phyloP scores from a whole-genome alignment of 1,140 invertebrate genomes.

The Drosophila obscura region DNA sequence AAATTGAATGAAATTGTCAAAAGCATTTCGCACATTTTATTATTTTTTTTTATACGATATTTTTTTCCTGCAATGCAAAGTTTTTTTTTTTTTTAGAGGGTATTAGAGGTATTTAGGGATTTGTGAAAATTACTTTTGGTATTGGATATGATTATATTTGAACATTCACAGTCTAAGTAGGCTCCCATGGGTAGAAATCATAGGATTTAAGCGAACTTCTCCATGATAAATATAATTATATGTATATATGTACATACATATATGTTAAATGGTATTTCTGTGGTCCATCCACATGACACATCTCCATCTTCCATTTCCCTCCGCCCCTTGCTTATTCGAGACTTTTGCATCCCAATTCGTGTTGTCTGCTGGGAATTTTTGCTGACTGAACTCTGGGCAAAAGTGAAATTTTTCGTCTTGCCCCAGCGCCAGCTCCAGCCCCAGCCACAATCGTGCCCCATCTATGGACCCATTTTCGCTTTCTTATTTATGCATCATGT shows the following conservation, averaged over 20 bases:
- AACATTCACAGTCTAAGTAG: no score
- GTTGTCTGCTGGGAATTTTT: conserved; percentile 49
- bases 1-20: conserved; percentile 83
- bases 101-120: conserved; percentile 17
- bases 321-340: conserved; percentile 30
- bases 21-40: conserved; percentile 80
- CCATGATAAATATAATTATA: no score
- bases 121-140: background rate
- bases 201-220: no score
- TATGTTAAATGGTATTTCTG: background rate
- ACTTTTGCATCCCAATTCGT: conserved; percentile 47
- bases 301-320: background rate
- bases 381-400: conserved; percentile 45
- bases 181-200: no score
- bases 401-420: conserved; percentile 43
- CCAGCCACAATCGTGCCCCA: background rate
- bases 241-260: no score
- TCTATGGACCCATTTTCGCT: conserved; percentile 23
- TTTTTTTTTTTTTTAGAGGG: conserved; percentile 37
- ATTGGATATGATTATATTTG: no score
- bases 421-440: background rate
- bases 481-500: conserved; percentile 66
- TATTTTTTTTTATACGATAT: conserved; percentile 48
- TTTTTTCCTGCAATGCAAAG: conserved; percentile 34
- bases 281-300: conserved; percentile 5